Evolutionary conservation across 2,888 invertebrate genomes (phyloP), one percentile per base, ranked within the genome.

Genomic region (Diloba caeruleocephala): DNA sequence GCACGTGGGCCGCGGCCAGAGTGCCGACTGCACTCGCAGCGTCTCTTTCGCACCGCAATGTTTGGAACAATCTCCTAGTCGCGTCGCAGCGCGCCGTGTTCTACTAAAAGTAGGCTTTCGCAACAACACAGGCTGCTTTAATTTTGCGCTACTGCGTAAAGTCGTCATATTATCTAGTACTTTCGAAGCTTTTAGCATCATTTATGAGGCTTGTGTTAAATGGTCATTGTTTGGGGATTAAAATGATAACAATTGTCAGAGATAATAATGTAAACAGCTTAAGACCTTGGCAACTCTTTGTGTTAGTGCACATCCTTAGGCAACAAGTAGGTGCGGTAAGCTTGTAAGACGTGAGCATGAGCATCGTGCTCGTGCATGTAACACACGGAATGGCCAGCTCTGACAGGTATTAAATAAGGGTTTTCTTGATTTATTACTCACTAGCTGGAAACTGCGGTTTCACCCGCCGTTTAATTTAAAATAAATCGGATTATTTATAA

Each of bases 1-100:
- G 77, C 85, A 86, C 81, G 84, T 86, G 82, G 82, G 76, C 65
- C 54, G 70, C 57, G 54, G 54, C 26, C 44, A 39, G 70, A 55
- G 70, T 49, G 44, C 50, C 46, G 53, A n/a, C 48, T 55, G 62
- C 69, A 52, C 42, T 57, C 48, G 57, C 58, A 58, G 66, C 72
- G 55, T 84, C 82, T 71, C 81, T 56, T 73, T 82, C 79, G 58
- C 85, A 72, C 77, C 50, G 46, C 43, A 62, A 66, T 59, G 69
- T 69, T 74, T 74, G 53, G 63, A 63, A 74, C 76, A 75, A 74
- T 73, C 74, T 73, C 73, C 53, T 64, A 54, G 57, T 55, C 65
- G 37, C 63, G 66, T 74, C 63, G n/a, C n/a, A n/a, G n/a, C n/a
- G n/a, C 21, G 59, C 56, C 54, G 60, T 62, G 72, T 76, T 70